Evolutionary conservation across 2,113 vertebrate genomes (phyloP).

Genomic region (Dendropsophus ebraccatus): DNA sequence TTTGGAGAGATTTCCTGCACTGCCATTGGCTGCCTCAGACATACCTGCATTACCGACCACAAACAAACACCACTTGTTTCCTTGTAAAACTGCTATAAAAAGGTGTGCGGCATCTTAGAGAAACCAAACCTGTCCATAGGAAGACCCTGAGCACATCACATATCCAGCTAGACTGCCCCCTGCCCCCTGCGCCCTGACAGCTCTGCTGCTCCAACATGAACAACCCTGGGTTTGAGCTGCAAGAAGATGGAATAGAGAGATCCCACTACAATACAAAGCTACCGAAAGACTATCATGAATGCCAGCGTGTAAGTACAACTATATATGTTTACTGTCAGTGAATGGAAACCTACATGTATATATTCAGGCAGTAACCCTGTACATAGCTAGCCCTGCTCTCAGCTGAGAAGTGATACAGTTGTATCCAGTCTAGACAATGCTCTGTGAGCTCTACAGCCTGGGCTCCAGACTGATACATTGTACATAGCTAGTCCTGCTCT

Average conservation of each 20-base stretch:
- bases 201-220: slow-evolving; percentile 61
- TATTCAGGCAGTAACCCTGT: too few species aligned
- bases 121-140: not conserved
- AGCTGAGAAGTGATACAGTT: too few species aligned
- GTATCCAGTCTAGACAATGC: too few species aligned
- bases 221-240: slow-evolving; percentile 70
- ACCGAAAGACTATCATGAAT: not conserved
- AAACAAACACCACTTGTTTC: slow-evolving; percentile 23
- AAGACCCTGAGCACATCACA: not conserved
- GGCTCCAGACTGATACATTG: too few species aligned
- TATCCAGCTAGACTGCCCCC: too few species aligned
- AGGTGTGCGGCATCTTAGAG: not conserved
- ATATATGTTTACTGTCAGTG: too few species aligned
- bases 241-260: slow-evolving; percentile 35
- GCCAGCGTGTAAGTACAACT: slow-evolving; percentile 14
- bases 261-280: not conserved
- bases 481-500: too few species aligned
- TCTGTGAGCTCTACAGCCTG: too few species aligned
- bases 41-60: not conserved
- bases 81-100: slow-evolving; percentile 47
- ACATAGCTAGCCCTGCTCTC: too few species aligned
- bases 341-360: too few species aligned
- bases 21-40: slow-evolving; percentile 10
- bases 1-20: not conserved
- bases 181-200: not conserved